Base-by-base conservation (phyloP, 2,797 vertebrate genomes). In the Sphenopsis melanotis region DNA sequence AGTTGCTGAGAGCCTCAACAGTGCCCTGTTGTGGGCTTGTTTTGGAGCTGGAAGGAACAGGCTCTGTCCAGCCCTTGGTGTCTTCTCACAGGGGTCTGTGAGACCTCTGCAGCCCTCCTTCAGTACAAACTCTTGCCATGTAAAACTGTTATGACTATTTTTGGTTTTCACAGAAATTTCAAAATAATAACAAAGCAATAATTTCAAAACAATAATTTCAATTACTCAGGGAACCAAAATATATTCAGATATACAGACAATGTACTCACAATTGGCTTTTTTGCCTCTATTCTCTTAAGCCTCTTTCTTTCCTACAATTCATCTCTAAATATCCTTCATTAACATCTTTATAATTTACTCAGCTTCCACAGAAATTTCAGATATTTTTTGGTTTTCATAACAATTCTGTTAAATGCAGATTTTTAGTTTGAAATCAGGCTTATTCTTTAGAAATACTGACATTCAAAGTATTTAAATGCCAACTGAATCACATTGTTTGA, bases 111-210 rank as follows among this genome's bases (percentile, higher is more conserved):
- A 84, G 36, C 3, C 15, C 8, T 53, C 5, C 6, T 22, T 87
- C 0, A 0, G 15, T 59, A 72, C 3, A 22, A 66, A 70, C 26
- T 29, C 8, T 61, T 57, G 16, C 7, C 15, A 4, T 0, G 0
- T n/a, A 60, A 83, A 64, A 15, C 9, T 9, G 21, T 16, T 12
- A 37, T 3, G 0, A 23, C 2, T 16, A 10, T 12, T 79, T 79
- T 71, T 23, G 6, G 1, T 27, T 77, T 59, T 78, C 37, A 70
- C 13, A 59, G 6, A 64, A 49, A 66, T 68, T 77, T 77, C 15
- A 32, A 72, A 74, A 65, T 15, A 52, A 16, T 29, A 37, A 46
- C 9, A 60, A 30, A 57, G 11, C 3, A 41, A 49, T 39, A 34
- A 72, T 44, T 5, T 47, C 22, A 80, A 91, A 79, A 29, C 6